Percentiles rank a stretch among this genome's conserved stretches.
Conservation (phyloP, 1,140 invertebrate species). For the Yoshiicerus persimilis region DNA sequence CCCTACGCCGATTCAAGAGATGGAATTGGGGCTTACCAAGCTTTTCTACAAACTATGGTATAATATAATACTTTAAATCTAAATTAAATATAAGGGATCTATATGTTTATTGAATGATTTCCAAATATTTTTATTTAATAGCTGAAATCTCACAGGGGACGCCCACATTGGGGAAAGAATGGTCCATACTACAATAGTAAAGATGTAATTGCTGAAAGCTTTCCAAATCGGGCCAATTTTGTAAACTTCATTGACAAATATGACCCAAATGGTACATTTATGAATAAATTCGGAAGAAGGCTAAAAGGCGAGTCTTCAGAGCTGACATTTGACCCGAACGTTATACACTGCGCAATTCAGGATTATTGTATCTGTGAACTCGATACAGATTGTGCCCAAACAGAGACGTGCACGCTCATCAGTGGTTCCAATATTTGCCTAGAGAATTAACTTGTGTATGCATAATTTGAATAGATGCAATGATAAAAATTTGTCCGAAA, state of each 20-base stretch:
- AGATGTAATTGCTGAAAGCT: not conserved
- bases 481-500: no score
- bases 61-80: not conserved
- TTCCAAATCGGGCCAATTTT: not conserved
- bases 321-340: not conserved
- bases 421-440: not conserved
- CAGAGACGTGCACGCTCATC: not conserved
- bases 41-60: slow-evolving; percentile 34
- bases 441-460: no score
- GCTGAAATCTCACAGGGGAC: not conserved
- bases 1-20: not conserved
- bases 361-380: slow-evolving; percentile 31
- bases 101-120: not conserved
- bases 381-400: not conserved
- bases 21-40: slow-evolving; percentile 32
- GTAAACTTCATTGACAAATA: not conserved
- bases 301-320: not conserved
- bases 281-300: slow-evolving; percentile 35
- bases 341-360: slow-evolving; percentile 35
- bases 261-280: slow-evolving; percentile 38
- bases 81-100: no score
- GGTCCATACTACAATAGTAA: slow-evolving; percentile 4
- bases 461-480: no score
- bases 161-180: slow-evolving; percentile 36
- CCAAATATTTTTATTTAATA: not conserved